Evolutionary conservation across 2,888 invertebrate species (phyloP).

Genomic region (Dryococelus australis): DNA sequence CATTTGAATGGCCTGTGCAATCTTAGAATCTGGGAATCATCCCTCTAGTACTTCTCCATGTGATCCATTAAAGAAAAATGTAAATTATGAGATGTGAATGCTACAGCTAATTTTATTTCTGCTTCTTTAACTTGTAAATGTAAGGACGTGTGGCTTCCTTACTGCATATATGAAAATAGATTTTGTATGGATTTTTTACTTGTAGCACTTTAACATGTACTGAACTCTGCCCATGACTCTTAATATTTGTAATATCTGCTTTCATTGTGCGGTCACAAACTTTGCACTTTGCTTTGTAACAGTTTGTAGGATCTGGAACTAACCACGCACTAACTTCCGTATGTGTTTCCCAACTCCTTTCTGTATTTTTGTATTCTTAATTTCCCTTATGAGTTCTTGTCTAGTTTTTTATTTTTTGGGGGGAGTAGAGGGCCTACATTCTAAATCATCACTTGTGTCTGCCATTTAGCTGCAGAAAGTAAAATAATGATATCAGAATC

Average conservation of each 20-base stretch:
- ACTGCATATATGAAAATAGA: neutral
- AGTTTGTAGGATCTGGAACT: no score
- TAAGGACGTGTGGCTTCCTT: neutral
- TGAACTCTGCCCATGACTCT: no score
- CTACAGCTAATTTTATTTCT: slow-evolving; percentile 24
- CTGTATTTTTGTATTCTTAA: no score
- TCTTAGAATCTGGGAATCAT: neutral
- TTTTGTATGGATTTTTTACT: neutral
- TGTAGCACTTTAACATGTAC: no score
- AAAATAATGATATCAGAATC: no score
- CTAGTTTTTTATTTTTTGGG: no score
- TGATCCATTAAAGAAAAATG: neutral
- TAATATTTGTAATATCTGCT: neutral
- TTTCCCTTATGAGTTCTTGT: no score
- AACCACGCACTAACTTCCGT: no score
- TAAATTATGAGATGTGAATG: neutral
- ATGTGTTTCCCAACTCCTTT: no score
- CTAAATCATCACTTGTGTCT: no score
- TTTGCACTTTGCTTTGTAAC: slow-evolving; percentile 18
- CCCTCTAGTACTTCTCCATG: slow-evolving; percentile 4
- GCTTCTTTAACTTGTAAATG: slow-evolving; percentile 1
- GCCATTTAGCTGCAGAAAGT: no score
- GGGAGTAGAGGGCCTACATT: no score
- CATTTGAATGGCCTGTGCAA: neutral
- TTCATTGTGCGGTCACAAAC: neutral